Percentiles rank a stretch among this genome's conserved stretches.
Conservation (phyloP, 2,888 invertebrate species). For the Syritta pipiens region DNA sequence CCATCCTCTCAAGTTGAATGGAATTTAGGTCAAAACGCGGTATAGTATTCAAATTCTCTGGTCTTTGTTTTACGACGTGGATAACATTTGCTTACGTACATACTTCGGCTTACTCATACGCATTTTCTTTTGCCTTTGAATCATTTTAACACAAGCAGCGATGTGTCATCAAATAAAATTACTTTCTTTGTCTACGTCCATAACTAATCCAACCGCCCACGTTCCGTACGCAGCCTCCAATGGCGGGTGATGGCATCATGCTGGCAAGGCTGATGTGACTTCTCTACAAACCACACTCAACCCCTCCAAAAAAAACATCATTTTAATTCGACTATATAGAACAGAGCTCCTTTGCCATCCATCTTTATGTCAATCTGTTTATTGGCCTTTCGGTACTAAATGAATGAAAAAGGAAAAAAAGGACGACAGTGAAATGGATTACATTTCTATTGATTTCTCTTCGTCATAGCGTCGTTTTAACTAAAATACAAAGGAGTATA, state of each 20-base stretch:
- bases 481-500: slow-evolving; percentile 52
- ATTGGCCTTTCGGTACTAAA: slow-evolving; percentile 60
- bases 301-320: slow-evolving; percentile 19
- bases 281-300: slow-evolving; percentile 33
- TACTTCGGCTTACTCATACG: neutral
- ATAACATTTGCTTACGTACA: too few relatives aligned
- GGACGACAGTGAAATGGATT: slow-evolving; percentile 66
- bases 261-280: slow-evolving; percentile 21
- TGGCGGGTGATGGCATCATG: neutral
- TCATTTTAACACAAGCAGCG: slow-evolving; percentile 8
- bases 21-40: too few relatives aligned
- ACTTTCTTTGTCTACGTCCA: slow-evolving; percentile 10
- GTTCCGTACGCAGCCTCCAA: slow-evolving; percentile 37
- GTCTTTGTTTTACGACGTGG: too few relatives aligned
- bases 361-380: slow-evolving; percentile 68
- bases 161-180: slow-evolving; percentile 33
- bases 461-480: neutral
- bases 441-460: slow-evolving; percentile 63
- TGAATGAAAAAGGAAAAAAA: slow-evolving; percentile 24
- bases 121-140: slow-evolving; percentile 8
- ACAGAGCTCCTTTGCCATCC: slow-evolving; percentile 49
- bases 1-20: too few relatives aligned
- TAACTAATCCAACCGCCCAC: slow-evolving; percentile 26
- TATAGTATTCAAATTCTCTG: too few relatives aligned
- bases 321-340: slow-evolving; percentile 52